Base-by-base conservation (phyloP, 53 echinoderm and acorn worm genomes). In the Echinarachnius parma region DNA sequence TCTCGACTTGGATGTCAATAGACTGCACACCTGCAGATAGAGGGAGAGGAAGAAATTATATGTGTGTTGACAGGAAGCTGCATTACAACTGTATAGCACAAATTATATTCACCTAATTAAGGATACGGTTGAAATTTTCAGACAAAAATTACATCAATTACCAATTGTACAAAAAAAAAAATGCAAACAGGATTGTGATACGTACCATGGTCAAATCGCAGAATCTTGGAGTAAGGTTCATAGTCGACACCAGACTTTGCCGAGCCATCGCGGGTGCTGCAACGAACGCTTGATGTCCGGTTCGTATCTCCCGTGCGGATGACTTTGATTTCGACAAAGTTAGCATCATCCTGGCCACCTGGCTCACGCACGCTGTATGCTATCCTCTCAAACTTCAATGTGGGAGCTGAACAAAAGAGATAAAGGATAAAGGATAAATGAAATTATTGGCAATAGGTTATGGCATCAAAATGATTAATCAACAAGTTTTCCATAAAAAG, bases 331-430 rank as follows among this genome's bases (percentile, higher is more conserved):
- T 91, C 83, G 0, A 98, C 98, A 37, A 71, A 71, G 0, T 76
- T 61, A 16, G 66, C 75, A 33, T 77, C 72, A n/a, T 85, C 92
- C 1, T 78, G 81, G 20, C 88, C 61, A 26, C 79, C 59, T 13
- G 98, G 98, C 56, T 98, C 98, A 8, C 91, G 83, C 14, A 98
- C 91, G 45, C 91, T 98, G 80, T 98, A 98, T 0, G 98, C 98
- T 80, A 98, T 88, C 15, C 78, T 60, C 68, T 98, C 85, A 85
- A 98, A 91, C 52, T 98, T 88, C 9, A 98, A 31, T 50, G 85
- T 98, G 2, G 98, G 98, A 4, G 98, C 98, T 98, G 60, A 10
- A 22, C 4, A n/a, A n/a, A n/a, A n/a, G n/a, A n/a, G n/a, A n/a
- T n/a, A n/a, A n/a, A n/a, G n/a, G n/a, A n/a, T n/a, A n/a, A n/a